Base-by-base conservation (phyloP, 1,140 invertebrate species). In the Pseudobourletiella spinata region DNA sequence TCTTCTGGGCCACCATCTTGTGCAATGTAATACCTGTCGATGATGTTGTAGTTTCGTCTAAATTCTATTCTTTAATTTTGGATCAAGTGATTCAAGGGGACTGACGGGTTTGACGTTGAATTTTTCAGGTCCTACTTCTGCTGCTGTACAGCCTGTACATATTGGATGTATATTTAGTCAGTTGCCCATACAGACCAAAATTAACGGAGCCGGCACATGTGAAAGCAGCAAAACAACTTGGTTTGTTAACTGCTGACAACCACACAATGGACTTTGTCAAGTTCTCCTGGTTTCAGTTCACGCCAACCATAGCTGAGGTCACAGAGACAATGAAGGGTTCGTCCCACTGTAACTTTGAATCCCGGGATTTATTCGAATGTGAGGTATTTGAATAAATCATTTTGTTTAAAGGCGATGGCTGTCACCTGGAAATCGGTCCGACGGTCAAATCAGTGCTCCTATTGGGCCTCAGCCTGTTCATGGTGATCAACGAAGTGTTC, bases 81-180 rank as follows among this genome's bases (percentile, higher is more conserved):
- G n/a, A n/a, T n/a, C n/a, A n/a, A n/a, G n/a, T n/a, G n/a, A n/a
- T n/a, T n/a, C n/a, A n/a, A n/a, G n/a, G n/a, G n/a, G n/a, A n/a
- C n/a, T n/a, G n/a, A n/a, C n/a, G n/a, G n/a, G n/a, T n/a, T n/a
- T n/a, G n/a, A n/a, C n/a, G n/a, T n/a, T n/a, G n/a, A n/a, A 59
- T 1, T 51, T 58, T 52, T 0, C 43, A 69, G 64, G 59, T 66
- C 15, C 57, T 87, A 4, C 88, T 88, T 69, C 86, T 87, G 1
- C 73, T 81, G 0, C 74, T 87, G 22, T 88, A 86, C 66, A 86
- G 85, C 4, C 71, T 81, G 6, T 88, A 86, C 65, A 81, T 87
- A 39, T 73, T 83, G 1, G 82, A 84, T 1, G 74, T 74, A 1
- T 79, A 76, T 59, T 48, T 77, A 1, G 68, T 65, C 16, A 68